A percentile compares a stretch with the other conserved stretches of the same genome.
Conservation (phyloP, 2,888 invertebrate genomes). For the Agrotis puta region DNA sequence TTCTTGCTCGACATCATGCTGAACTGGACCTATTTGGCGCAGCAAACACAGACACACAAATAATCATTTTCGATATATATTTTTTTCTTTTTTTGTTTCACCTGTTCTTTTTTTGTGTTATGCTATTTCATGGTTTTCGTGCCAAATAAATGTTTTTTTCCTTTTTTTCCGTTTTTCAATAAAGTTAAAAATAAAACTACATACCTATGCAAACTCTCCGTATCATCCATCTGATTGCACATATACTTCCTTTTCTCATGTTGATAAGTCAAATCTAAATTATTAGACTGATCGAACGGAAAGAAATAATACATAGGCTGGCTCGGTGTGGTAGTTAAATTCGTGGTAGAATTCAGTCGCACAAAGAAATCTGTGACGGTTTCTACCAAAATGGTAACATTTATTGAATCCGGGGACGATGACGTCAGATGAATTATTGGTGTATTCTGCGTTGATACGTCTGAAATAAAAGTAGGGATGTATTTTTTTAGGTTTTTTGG, state of each 20-base stretch:
- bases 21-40: too few relatives aligned
- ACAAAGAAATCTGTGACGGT: conserved; percentile 92
- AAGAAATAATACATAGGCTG: conserved; percentile 90
- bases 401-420: conserved; percentile 90
- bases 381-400: conserved; percentile 91
- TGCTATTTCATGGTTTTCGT: too few relatives aligned
- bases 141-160: too few relatives aligned
- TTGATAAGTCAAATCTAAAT: conserved; percentile 76
- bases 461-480: conserved; percentile 71
- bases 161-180: too few relatives aligned
- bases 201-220: conserved; percentile 63
- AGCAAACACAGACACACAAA: too few relatives aligned
- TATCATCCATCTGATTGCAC: conserved; percentile 86
- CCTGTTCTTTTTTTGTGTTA: too few relatives aligned
- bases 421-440: conserved; percentile 93
- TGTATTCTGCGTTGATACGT: conserved; percentile 84
- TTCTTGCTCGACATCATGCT: too few relatives aligned
- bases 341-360: conserved; percentile 82
- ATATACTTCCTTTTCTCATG: conserved; percentile 86
- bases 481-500: not conserved
- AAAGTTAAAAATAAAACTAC: not conserved
- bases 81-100: too few relatives aligned
- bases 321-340: conserved; percentile 85
- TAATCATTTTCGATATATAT: too few relatives aligned
- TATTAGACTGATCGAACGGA: conserved; percentile 84